Conservation (phyloP, 2,888 invertebrate genomes). For the Andrena haemorrhoa region DNA sequence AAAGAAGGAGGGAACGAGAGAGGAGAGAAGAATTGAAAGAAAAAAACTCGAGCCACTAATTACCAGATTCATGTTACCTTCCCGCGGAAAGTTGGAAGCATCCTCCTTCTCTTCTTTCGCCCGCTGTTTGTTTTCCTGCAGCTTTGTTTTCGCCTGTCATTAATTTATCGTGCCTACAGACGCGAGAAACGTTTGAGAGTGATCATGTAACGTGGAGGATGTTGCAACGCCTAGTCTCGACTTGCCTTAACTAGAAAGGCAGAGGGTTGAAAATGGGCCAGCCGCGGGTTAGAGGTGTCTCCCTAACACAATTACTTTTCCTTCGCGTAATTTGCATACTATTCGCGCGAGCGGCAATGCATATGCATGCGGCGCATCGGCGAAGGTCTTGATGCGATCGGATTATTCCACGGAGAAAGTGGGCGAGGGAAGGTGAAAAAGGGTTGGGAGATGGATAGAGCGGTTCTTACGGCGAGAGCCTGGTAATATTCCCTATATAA, state of each 20-base stretch:
- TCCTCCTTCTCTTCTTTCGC: background rate
- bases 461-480: constrained; percentile 44
- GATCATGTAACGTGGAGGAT: background rate
- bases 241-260: background rate
- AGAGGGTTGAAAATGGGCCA: constrained; percentile 18
- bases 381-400: constrained; percentile 52
- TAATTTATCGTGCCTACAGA: background rate
- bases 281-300: constrained; percentile 20
- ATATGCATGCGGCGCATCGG: constrained; percentile 73
- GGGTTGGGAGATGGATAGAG: constrained; percentile 33
- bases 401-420: constrained; percentile 60
- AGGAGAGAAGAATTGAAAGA: background rate
- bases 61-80: constrained; percentile 26
- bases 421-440: constrained; percentile 12
- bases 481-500: constrained; percentile 71
- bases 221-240: background rate
- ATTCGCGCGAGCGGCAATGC: constrained; percentile 73
- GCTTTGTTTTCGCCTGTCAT: background rate
- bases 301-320: constrained; percentile 69
- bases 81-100: constrained; percentile 30
- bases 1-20: background rate
- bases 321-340: constrained; percentile 76
- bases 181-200: constrained; percentile 1
- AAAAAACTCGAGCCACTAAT: constrained; percentile 49
- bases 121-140: background rate